Evolutionary conservation across 2,797 vertebrate genomes (phyloP).

Genomic region (Siniperca undulata): DNA sequence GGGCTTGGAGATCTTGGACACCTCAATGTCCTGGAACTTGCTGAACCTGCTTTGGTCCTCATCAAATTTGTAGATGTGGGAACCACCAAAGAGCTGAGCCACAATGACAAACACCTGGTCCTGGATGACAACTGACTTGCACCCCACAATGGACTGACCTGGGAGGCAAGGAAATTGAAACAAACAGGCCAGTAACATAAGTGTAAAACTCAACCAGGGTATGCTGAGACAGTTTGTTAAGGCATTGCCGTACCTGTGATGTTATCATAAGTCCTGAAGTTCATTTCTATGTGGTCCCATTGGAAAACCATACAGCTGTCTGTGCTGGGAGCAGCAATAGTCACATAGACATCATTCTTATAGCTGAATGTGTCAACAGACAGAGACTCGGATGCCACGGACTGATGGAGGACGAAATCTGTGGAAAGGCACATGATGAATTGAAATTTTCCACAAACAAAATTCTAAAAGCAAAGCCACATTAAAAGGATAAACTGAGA

Average conservation of each 20-base stretch:
- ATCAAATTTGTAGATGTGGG: constrained; percentile 97
- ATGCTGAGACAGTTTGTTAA: background rate
- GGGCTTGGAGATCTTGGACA: constrained; percentile 97
- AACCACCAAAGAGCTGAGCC: constrained; percentile 97
- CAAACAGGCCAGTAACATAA: background rate
- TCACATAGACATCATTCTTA: constrained; percentile 96
- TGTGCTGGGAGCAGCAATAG: constrained; percentile 94
- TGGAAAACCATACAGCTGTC: constrained; percentile 98
- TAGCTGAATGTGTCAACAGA: constrained; percentile 96
- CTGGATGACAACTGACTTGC: constrained; percentile 95
- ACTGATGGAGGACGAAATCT: constrained; percentile 97
- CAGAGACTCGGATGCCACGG: constrained; percentile 92
- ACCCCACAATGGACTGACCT: constrained; percentile 99
- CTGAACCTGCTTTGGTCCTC: constrained; percentile 97
- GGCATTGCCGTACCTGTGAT: constrained; percentile 90
- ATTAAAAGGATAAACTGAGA: background rate
- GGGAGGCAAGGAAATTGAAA: constrained; percentile 30
- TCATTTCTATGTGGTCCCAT: constrained; percentile 99
- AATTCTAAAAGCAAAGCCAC: background rate
- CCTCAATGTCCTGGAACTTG: constrained; percentile 99
- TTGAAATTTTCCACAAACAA: background rate
- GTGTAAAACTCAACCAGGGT: background rate
- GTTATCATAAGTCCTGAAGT: constrained; percentile 98
- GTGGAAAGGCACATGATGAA: constrained; percentile 39
- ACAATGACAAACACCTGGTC: constrained; percentile 97